Evolutionary conservation across 2,113 vertebrate genomes (phyloP), one percentile per base, ranked within the genome.

Genomic region (Alouatta palliata): DNA sequence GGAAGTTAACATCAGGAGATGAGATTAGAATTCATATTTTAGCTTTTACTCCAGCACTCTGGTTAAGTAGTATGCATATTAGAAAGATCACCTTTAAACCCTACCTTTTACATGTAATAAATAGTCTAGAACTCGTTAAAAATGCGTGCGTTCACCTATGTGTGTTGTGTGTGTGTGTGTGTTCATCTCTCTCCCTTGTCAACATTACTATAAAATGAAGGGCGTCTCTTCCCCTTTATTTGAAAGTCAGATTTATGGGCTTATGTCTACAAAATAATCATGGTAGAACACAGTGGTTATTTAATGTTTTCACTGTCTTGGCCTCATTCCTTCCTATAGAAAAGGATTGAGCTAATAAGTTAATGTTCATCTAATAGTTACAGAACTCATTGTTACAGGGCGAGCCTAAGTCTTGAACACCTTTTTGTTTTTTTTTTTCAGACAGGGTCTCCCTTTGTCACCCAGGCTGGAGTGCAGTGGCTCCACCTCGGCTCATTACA

Each of bases 71-170:
- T 54, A 71, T 37, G 23, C 23, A 32, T 40, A 66, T 90, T 87
- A 85, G 90, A 90, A 85, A 97, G 56, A 64, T 54, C n/a, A 45
- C 35, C 45, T 75, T 37, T 89, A 94, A 86, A n/a, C 8, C 35
- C 68, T 82, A 37, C 40, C 87, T 87, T 80, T 88, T n/a, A 8
- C 40, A 47, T 45, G 6, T 32, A 81, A 94, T 43, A 13, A 56
- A 58, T 52, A 86, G 54, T 80, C 71, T 81, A 88, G 56, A 90
- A 77, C 20, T n/a, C 84, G 68, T 83, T 83, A 92, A 96, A 95
- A 87, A 12, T 49, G 43, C 83, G 37, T 94, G 77, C 5, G 5
- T 64, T 30, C 61, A 64, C 2, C 14, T 76, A 0, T n/a, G 73
- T 17, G 83, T 45, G 43, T 27, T 47, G 11, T 45, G 21, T 61